phyloP scores from a whole-genome alignment of 2,113 vertebrate genomes.

The Stigmatopora argus region DNA sequence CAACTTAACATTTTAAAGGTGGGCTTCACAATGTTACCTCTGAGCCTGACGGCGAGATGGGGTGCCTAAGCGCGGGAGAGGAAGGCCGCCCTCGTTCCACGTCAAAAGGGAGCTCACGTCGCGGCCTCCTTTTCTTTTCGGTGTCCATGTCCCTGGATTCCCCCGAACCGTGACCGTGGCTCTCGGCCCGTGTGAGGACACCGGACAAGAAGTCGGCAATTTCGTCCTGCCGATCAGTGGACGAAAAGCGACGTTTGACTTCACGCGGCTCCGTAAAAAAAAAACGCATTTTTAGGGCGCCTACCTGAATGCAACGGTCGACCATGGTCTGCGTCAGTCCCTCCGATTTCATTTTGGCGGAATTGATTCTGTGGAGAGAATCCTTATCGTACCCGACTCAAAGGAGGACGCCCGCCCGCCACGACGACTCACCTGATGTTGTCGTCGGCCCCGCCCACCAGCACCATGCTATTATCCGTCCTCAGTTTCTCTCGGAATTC shows the following conservation, averaged over 20 bases:
- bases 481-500: conserved; percentile 94
- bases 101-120: conserved; percentile 87
- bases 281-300: conserved; percentile 6
- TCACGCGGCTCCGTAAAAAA: background rate
- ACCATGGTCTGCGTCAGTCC: conserved; percentile 97
- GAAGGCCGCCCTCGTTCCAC: conserved; percentile 82
- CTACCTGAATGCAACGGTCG: conserved; percentile 95
- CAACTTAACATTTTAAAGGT: no score
- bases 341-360: conserved; percentile 90
- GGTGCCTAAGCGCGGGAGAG: conserved; percentile 81
- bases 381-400: conserved; percentile 6
- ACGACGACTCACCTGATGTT: conserved; percentile 80
- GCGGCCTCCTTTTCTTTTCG: conserved; percentile 83
- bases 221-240: conserved; percentile 76
- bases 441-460: conserved; percentile 93
- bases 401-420: background rate
- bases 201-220: conserved; percentile 91
- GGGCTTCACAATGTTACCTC: no score
- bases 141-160: conserved; percentile 89
- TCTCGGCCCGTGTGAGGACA: conserved; percentile 81
- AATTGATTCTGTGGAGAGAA: conserved; percentile 78
- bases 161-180: conserved; percentile 73
- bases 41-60: conserved; percentile 86
- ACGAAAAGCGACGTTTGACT: background rate
- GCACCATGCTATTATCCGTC: conserved; percentile 93